Evolutionary conservation across 2,113 vertebrate genomes (phyloP).

Genomic region (Ochotona princeps): DNA sequence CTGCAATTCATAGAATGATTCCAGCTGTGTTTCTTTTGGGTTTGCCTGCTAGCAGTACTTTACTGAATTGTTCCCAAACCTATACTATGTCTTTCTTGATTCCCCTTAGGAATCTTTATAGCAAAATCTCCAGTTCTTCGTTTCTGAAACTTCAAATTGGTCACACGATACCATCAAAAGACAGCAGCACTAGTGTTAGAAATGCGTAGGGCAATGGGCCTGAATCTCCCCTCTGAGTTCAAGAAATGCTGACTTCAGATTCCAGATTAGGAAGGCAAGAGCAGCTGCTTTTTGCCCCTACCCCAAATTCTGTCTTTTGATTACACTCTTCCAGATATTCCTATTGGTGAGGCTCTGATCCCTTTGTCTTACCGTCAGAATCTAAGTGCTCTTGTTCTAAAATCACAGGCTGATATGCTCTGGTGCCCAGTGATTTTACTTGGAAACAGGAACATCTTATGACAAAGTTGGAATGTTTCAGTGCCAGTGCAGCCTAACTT

Average conservation of each 20-base stretch:
- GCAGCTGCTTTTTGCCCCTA: neutral
- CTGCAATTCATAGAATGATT: slow-evolving; percentile 68
- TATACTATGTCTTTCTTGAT: slow-evolving; percentile 55
- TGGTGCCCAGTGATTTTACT: neutral
- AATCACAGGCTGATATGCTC: neutral
- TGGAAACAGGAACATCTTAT: neutral
- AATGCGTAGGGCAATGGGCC: slow-evolving; percentile 34
- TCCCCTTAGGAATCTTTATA: slow-evolving; percentile 55
- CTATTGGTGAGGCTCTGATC: neutral
- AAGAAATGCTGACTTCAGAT: slow-evolving; percentile 51
- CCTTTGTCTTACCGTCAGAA: neutral
- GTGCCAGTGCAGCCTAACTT: neutral
- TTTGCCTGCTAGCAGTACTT: slow-evolving; percentile 58
- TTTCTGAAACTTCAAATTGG: slow-evolving; percentile 21
- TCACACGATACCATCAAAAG: slow-evolving; percentile 43
- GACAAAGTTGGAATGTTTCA: neutral
- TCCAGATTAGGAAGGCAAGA: neutral
- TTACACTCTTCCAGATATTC: neutral
- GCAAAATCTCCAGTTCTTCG: slow-evolving; percentile 38
- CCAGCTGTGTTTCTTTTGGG: slow-evolving; percentile 67
- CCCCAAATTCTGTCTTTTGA: neutral
- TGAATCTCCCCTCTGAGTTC: slow-evolving; percentile 43
- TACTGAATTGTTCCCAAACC: slow-evolving; percentile 60
- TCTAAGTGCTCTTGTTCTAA: neutral
- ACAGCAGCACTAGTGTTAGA: neutral